Evolutionary conservation across 2,113 vertebrate species (phyloP), one percentile per base, ranked within the genome.

Genomic region (Cheirogaleus medius): DNA sequence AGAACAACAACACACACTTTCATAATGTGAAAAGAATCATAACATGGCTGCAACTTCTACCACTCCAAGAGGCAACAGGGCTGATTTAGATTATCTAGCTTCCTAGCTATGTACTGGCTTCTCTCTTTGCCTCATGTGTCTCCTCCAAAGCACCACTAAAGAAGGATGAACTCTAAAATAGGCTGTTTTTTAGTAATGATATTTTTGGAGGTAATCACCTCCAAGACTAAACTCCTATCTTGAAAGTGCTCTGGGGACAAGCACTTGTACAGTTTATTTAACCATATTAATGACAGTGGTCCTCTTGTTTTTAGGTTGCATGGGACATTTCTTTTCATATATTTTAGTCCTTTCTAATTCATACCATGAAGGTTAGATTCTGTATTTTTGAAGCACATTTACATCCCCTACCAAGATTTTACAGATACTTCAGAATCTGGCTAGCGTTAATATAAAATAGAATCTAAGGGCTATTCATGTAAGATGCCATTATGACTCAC

Each of bases 21-120:
- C 60, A n/a, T 32, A 71, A 14, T 20, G 32, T 47, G 42, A 32
- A 54, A 52, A 34, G 12, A n/a, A 56, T 54, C 44, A 11, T 5
- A 85, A 17, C 3, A 12, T 20, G 23, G 13, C 27, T 93, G 10
- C 3, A 64, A 4, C 20, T 27, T 44, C 15, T 20, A 8, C 34
- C 20, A 44, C 3, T 32, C 12, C 5, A 25, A 47, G 47, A 42
- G 32, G n/a, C 39, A 23, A 6, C 1, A 29, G 34, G 7, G 23
- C 39, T 91, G 25, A 27, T 23, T 37, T 27, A 82, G 25, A 14
- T 54, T 34, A 68, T 15, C 20, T 27, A 23, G 25, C 13, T 66
- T 32, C 84, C n/a, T n/a, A 4, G 2, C 4, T 76, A 2, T 11
- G 6, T 11, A 8, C 6, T 56, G 1, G 1, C 11, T 39, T 21